Conservation (phyloP, 2,113 vertebrate genomes). For the Pao palembangensis region DNA sequence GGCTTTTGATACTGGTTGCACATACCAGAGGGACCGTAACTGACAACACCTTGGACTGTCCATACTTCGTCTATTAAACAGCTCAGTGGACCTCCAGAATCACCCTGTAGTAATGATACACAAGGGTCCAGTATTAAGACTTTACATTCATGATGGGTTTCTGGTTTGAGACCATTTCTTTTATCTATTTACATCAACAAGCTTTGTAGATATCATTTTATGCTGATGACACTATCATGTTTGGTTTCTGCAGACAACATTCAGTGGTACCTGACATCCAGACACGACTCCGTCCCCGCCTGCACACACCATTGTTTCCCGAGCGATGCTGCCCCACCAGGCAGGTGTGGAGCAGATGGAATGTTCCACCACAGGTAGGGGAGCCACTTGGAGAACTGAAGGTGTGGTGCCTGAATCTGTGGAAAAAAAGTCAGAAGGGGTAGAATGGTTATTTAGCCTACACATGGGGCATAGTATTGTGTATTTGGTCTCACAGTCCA, state of each 20-base stretch:
- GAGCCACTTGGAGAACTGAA: conserved; percentile 60
- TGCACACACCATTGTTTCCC: conserved; percentile 68
- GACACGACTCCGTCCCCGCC: conserved; percentile 67
- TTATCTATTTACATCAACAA: no score
- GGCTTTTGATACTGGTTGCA: conserved; percentile 68
- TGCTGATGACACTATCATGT: no score
- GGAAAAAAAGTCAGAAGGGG: neutral
- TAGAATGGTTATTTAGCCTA: no score
- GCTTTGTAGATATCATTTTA: no score
- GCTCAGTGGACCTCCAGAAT: conserved; percentile 71
- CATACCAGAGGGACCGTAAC: conserved; percentile 58
- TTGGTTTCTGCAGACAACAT: no score
- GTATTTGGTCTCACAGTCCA: conserved; percentile 45
- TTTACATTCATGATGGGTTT: no score
- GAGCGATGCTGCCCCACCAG: conserved; percentile 69
- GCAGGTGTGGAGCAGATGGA: conserved; percentile 59
- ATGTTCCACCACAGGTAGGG: conserved; percentile 53
- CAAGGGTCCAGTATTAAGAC: no score
- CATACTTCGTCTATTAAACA: conserved; percentile 54
- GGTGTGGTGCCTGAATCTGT: no score
- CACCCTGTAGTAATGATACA: conserved; percentile 45
- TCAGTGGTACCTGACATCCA: conserved; percentile 65
- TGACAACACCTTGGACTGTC: conserved; percentile 70
- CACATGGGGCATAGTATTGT: no score
- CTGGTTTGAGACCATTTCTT: no score